Conservation (phyloP, 1,140 invertebrate genomes). For the Drosophila obscura region DNA sequence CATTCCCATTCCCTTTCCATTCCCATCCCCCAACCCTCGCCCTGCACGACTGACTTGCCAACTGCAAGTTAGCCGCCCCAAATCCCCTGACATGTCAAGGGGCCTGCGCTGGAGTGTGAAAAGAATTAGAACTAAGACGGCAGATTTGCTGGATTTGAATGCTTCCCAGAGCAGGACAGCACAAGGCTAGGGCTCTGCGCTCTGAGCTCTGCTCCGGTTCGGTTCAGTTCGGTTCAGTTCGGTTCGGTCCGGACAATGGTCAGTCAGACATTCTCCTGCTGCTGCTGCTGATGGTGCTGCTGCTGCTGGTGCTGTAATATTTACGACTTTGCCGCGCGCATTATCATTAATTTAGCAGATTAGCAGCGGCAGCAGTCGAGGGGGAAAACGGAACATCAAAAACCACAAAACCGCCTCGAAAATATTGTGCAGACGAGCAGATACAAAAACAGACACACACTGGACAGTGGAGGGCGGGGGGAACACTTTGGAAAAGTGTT, state of each 20-base stretch:
- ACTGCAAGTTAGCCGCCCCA: background rate
- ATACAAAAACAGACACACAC: background rate
- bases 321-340: slow-evolving; percentile 68
- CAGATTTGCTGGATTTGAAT: no score
- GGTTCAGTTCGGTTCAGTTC: no score
- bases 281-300: background rate
- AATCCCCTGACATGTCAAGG: no score
- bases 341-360: slow-evolving; percentile 79
- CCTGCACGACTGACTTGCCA: no score
- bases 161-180: no score
- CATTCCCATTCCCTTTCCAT: no score
- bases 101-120: no score
- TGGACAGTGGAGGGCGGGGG: background rate
- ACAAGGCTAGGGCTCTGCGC: background rate
- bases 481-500: background rate
- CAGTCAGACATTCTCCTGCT: background rate
- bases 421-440: slow-evolving; percentile 23
- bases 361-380: slow-evolving; percentile 44
- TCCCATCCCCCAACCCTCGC: no score
- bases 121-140: no score
- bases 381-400: slow-evolving; percentile 43
- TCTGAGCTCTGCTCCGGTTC: no score
- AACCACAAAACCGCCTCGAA: slow-evolving; percentile 67
- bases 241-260: no score
- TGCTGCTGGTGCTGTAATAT: slow-evolving; percentile 28